Evolutionary conservation across 2,888 invertebrate species (phyloP), one percentile per base, ranked within the genome.

Genomic region (Parelbella ahira): DNA sequence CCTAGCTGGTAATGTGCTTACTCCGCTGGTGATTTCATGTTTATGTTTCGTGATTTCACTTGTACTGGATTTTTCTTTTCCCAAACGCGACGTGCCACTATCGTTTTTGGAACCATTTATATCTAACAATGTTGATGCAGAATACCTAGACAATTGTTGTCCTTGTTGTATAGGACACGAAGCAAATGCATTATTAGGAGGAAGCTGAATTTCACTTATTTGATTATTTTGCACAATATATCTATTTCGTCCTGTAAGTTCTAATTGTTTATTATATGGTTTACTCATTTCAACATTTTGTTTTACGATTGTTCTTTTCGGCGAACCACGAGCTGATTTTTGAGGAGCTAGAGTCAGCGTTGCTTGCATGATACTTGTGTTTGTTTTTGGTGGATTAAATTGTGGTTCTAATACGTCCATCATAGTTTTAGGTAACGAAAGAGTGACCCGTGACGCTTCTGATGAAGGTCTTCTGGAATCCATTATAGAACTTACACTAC

Each of bases 331-430:
- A 13, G 70, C 60, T n/a, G 84, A 70, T 65, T 86, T 86, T 48
- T 89, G 89, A 3, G 92, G 92, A 0, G 90, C 89, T 45, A 92
- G 82, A 30, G 91, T 91, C 6, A 93, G 65, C 3, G 91, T 91
- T 4, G 91, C 92, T 69, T 92, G 91, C 1, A 92, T 86, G 8
- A 91, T 75, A 50, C 86, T 90, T 10, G 68, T 49, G 36, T 50
- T 74, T 1, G 88, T 72, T 50, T 90, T 90, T 1, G 89, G 73
- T 2, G 89, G 78, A 50, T 74, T 82, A 44, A 90, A 88, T 37
- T 89, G 86, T 6, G 90, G 89, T 38, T 91, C 90, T 4, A 90
- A 74, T 12, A 90, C 89, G 38, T 88, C 87, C 62, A 88, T 72
- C 30, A 88, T 81, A 3, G 79, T 74, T 68, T 84, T 88, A 4